phyloP scores from a whole-genome alignment of 2,113 vertebrate genomes.

The Scomber japonicus region DNA sequence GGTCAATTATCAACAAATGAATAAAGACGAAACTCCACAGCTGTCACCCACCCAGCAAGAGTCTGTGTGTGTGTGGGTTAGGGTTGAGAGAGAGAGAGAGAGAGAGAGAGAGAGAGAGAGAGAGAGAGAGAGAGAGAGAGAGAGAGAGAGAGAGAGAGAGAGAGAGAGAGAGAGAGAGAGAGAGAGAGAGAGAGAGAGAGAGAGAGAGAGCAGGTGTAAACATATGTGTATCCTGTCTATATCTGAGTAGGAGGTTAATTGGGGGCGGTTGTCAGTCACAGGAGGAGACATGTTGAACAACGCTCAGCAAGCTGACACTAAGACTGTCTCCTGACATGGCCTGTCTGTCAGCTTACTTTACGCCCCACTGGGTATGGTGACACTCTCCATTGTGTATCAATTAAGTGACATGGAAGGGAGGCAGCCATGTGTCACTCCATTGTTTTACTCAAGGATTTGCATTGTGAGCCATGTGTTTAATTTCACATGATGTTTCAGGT shows the following conservation, averaged over 20 bases:
- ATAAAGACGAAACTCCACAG: constrained; percentile 56
- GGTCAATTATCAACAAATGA: constrained; percentile 62
- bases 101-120: too few species aligned
- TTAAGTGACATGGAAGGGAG: constrained; percentile 65
- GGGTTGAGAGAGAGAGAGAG: too few species aligned
- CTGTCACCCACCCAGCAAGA: constrained; percentile 39
- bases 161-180: too few species aligned
- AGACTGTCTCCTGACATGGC: constrained; percentile 62
- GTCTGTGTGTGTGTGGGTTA: constrained; percentile 10
- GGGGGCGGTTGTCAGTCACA: constrained; percentile 75
- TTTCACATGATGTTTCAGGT: constrained; percentile 61
- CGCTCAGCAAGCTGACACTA: constrained; percentile 63
- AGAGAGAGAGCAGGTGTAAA: constrained; percentile 61
- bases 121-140: too few species aligned
- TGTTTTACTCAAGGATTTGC: constrained; percentile 57
- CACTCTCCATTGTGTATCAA: constrained; percentile 73
- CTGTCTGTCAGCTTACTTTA: constrained; percentile 74
- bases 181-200: too few species aligned
- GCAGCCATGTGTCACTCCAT: constrained; percentile 57
- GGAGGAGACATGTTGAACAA: constrained; percentile 71
- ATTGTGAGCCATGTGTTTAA: constrained; percentile 62
- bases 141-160: too few species aligned
- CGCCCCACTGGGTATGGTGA: constrained; percentile 54
- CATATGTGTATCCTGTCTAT: constrained; percentile 55
- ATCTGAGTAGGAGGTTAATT: constrained; percentile 72